Evolutionary conservation across 2,888 invertebrate species (phyloP), one percentile per base, ranked within the genome.

Genomic region (Morpho deidamia): DNA sequence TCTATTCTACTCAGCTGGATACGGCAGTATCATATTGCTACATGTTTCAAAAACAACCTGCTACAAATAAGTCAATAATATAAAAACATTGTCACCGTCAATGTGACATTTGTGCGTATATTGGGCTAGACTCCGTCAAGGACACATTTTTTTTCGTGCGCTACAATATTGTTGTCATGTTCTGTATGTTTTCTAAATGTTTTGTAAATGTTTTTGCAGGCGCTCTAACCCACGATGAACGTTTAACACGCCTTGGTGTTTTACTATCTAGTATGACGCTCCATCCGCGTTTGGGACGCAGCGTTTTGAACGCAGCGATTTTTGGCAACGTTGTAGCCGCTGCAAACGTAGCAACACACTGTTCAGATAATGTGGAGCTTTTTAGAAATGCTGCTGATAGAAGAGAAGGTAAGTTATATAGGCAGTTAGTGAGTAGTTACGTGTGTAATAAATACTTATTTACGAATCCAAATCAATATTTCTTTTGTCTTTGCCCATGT

Each of bases 201-300:
- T 23, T 5, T 5, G 3, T 23, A 23, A 23, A 23, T 23, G 39
- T 53, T 32, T 34, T 55, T 59, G 2, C 88, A 72, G 91, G 91
- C 1, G 91, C 92, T 0, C 62, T 95, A 3, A 91, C 93, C 32
- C 55, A 73, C 0, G 56, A 84, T 0, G 93, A 95, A 66, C 87
- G 90, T 34, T 69, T 95, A 9, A 94, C 95, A 0, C 78, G 92
- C 0, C 78, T 95, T 0, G 95, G 95, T 1, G 72, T 74, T 23
- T 66, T 90, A 0, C 76, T 93, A 0, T 79, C 91, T 0, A 59
- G 80, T 0, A 86, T 95, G 56, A 79, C 92, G 11, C 70, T 93
- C 0, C 91, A 91, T 65, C 94, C 94, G 1, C 91, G 92, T 55
- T 67, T 93, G 37, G 91, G 91, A 0, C 92, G 91, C 70, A 87